Conservation (phyloP, 2,797 vertebrate genomes). For the Mormyrops boulengeri region DNA sequence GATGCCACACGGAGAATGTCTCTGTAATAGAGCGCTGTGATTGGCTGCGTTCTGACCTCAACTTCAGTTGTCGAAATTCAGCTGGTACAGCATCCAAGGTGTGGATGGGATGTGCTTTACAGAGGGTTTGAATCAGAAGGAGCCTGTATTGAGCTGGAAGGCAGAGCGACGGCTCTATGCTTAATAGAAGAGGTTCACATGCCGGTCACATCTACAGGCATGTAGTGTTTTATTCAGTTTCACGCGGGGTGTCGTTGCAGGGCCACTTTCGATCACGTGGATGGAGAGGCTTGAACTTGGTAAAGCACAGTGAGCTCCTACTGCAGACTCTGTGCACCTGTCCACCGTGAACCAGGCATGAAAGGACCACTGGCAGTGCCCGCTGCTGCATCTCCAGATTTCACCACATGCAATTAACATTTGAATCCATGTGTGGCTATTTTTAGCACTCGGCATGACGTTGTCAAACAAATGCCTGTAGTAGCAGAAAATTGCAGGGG, state of each 20-base stretch:
- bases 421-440: constrained; percentile 30
- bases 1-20: constrained; percentile 53
- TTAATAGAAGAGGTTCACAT: constrained; percentile 13
- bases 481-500: constrained; percentile 26
- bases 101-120: constrained; percentile 28
- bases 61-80: constrained; percentile 46
- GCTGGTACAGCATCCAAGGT: constrained; percentile 48
- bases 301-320: background rate
- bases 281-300: background rate
- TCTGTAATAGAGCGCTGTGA: constrained; percentile 47
- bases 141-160: background rate
- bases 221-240: constrained; percentile 5
- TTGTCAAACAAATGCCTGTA: constrained; percentile 32
- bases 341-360: background rate
- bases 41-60: constrained; percentile 39
- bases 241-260: background rate
- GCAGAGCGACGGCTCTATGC: background rate
- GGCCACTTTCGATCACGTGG: background rate
- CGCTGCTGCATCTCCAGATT: constrained; percentile 23
- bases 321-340: background rate
- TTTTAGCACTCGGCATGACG: constrained; percentile 27
- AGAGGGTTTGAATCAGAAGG: background rate
- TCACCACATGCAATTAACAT: constrained; percentile 34
- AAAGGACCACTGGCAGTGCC: background rate
- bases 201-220: constrained; percentile 21